Evolutionary conservation across 2,888 invertebrate genomes (phyloP), one percentile per base, ranked within the genome.

Genomic region (Euzetes globulus): DNA sequence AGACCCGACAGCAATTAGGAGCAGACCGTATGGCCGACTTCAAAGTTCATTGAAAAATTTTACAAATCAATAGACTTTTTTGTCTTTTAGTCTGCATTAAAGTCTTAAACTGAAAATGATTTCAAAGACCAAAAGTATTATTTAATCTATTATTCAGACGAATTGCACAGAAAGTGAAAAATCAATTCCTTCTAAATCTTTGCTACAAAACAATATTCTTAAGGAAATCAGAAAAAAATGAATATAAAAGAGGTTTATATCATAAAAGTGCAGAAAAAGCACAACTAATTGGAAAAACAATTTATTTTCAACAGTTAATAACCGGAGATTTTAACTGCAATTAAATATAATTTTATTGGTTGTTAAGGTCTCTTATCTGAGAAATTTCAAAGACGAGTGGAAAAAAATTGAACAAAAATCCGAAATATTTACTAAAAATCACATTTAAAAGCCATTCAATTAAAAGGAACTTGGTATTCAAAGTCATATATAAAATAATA

Each of bases 311-410:
- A 55, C 41, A 41, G 41, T 11, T 41, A 41, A 41, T 41, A 41
- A 41, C 41, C 41, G 41, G 41, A 41, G 25, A 22, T 25, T 25
- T 55, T 22, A 29, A 58, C 27, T 58, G 22, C 25, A 58, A 58
- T 58, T 58, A 58, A 27, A 58, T 13, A 27, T 29, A 58, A 58
- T 27, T 58, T 58, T 29, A 58, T 58, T 58, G 58, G 27, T 58
- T 58, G 27, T 58, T 29, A 58, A 58, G 22, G 13, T 15, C 25
- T 29, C 58, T 58, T 29, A 58, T 58, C 58, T 29, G 1, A 22
- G 29, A 58, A 5, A 27, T 27, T 22, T 29, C 25, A 58, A 17
- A 11, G 22, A 22, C 22, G 11, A 55, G 22, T 19, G 13, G 22
- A 55, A 55, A 55, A 52, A 58, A 29, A 13, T 58, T 27, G 15